These are phyloP conservation scores for Seira ritae DNA, from an alignment of 2,888 invertebrate genomes.

Conservation along the genomic window DNA sequence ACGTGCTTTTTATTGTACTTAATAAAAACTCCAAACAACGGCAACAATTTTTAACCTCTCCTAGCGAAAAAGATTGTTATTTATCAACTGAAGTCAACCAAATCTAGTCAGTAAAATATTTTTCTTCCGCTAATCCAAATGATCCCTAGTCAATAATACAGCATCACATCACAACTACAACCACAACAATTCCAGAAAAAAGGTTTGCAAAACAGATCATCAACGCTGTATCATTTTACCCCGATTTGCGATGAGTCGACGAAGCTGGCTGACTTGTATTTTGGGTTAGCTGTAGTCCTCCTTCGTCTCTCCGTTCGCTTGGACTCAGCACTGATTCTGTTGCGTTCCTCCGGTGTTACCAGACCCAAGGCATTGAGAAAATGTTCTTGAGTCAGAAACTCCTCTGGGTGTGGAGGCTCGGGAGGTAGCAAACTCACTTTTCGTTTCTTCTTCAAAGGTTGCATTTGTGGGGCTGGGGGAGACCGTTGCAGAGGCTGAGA, in stretches of 20 bases:
- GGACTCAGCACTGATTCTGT: constrained; percentile 43
- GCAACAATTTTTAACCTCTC: too few species aligned
- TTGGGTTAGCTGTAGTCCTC: constrained; percentile 70
- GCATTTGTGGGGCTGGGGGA: neutral
- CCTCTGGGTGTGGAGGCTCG: constrained; percentile 54
- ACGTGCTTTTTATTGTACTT: too few species aligned
- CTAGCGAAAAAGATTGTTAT: too few species aligned
- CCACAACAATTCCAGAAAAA: too few species aligned
- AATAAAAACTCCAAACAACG: too few species aligned
- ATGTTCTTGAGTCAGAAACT: constrained; percentile 60
- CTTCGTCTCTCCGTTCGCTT: constrained; percentile 63
- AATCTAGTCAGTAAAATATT: too few species aligned
- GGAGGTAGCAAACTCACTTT: constrained; percentile 1
- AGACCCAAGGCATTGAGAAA: constrained; percentile 65
- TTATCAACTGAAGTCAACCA: too few species aligned
- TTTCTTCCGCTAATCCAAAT: too few species aligned
- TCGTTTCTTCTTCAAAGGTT: constrained; percentile 7
- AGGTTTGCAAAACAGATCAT: too few species aligned
- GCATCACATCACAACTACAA: too few species aligned
- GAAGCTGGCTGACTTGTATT: constrained; percentile 65
- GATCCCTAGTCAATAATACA: too few species aligned
- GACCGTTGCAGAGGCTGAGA: constrained; percentile 11
- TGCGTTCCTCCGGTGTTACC: constrained; percentile 63
- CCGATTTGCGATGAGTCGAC: constrained; percentile 52
- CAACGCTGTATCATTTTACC: constrained; percentile 53